Evolutionary conservation across 2,113 vertebrate species (phyloP), one percentile per base, ranked within the genome.

Genomic region (Rhinopomastus cyanomelas): DNA sequence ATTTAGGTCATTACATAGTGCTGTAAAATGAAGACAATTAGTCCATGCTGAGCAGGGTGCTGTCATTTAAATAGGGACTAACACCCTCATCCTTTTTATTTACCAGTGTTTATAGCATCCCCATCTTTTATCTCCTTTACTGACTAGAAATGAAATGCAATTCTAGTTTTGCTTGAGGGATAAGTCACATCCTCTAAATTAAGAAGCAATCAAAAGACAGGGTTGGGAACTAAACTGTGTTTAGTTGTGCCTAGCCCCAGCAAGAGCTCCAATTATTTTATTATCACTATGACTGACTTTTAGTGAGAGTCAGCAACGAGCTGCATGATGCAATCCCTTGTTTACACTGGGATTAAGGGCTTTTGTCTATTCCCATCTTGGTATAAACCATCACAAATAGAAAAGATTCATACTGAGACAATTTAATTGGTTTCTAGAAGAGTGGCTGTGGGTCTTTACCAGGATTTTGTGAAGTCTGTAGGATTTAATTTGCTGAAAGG

Each of bases 11-110:
- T 19, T 77, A 81, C 7, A 4, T 78, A 81, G 65, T 75, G 57
- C 86, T 84, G 81, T 81, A 93, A 92, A 95, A 55, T 68, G 84
- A 36, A 86, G 86, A 81, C 92, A 93, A 75, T 95, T 87, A 92
- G 66, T 86, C 81, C 57, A 16, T 51, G 86, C 77, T 72, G 83
- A 79, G 74, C 30, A 39, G 19, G 9, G 61, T 81, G 65, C 66
- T 92, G 65, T 39, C 57, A 16, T 26, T 84, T 75, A 46, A 65
- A 65, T 51, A 30, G 60, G 44, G 49, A 49, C 61, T 67, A 72
- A 92, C 66, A 67, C 65, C 77, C 77, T 72, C 86, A 57, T 80
- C 44, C 23, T 53, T 67, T 68, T 57, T 39, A 21, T 56, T 88
- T 75, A 39, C 25, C 29, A 6, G 64, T 60, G 44, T 65, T 75